Conservation (phyloP, 2,888 invertebrate genomes). For the Ametastegia equiseti region DNA sequence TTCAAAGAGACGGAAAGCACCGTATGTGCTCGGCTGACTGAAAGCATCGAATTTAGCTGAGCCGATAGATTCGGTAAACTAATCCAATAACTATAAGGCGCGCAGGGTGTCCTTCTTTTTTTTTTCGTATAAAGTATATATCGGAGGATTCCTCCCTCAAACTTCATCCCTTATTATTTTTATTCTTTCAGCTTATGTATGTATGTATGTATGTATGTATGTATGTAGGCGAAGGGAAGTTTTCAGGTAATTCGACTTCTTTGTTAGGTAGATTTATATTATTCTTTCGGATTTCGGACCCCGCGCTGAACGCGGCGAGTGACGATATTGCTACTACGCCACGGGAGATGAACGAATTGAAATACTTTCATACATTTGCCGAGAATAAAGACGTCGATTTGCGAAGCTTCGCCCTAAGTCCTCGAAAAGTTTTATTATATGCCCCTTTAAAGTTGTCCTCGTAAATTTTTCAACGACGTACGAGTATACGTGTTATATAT, state of each 20-base stretch:
- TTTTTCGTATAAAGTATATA: too few species aligned
- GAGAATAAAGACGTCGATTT: slow-evolving; percentile 1
- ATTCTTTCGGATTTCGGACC: background rate
- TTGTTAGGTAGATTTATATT: slow-evolving; percentile 5
- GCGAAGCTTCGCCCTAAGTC: background rate
- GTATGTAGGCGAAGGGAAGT: background rate
- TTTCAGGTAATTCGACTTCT: background rate
- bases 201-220: too few species aligned
- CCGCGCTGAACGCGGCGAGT: background rate
- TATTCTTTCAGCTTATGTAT: background rate
- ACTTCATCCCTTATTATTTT: background rate
- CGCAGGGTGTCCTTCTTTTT: background rate
- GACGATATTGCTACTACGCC: too few species aligned
- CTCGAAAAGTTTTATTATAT: background rate
- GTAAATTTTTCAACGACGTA: slow-evolving; percentile 18
- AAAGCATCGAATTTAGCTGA: slow-evolving; percentile 15
- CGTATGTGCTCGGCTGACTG: slow-evolving; percentile 9
- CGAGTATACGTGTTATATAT: too few species aligned
- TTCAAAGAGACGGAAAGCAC: slow-evolving; percentile 3
- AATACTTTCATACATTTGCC: slow-evolving; percentile 3
- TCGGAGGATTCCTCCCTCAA: slow-evolving; percentile 7
- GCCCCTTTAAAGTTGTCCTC: slow-evolving; percentile 23
- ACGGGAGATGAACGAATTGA: background rate
- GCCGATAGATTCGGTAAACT: slow-evolving; percentile 9
- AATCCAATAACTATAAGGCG: slow-evolving; percentile 12